Conservation (phyloP, 2,797 vertebrate genomes). For the Huso huso region DNA sequence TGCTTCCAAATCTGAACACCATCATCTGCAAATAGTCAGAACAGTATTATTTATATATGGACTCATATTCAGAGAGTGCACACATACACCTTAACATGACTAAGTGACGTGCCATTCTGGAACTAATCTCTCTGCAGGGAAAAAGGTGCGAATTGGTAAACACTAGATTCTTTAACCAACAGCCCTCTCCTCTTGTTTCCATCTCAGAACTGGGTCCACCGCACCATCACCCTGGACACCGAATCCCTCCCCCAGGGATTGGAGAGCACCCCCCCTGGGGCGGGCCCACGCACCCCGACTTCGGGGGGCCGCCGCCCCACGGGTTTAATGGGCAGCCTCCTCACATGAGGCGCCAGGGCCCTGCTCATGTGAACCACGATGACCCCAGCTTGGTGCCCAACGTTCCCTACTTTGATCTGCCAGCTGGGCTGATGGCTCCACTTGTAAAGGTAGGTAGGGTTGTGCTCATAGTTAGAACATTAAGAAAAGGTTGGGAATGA, state of each 20-base stretch:
- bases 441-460: conserved; percentile 76
- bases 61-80: too few relatives aligned
- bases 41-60: too few relatives aligned
- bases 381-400: conserved; percentile 96
- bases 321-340: conserved; percentile 94
- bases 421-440: conserved; percentile 95
- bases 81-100: too few relatives aligned
- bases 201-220: conserved; percentile 84
- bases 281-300: conserved; percentile 83
- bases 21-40: too few relatives aligned
- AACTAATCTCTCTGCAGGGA: too few relatives aligned
- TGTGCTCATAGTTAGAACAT: not conserved
- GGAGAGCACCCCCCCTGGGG: conserved; percentile 88
- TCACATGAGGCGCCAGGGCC: conserved; percentile 80
- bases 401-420: conserved; percentile 93
- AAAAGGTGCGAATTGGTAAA: too few relatives aligned
- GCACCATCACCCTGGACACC: conserved; percentile 86
- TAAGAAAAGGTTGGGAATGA: too few relatives aligned
- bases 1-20: too few relatives aligned
- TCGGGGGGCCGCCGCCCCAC: conserved; percentile 85
- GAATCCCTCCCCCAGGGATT: conserved; percentile 85
- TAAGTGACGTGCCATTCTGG: too few relatives aligned
- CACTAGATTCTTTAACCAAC: too few relatives aligned
- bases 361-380: conserved; percentile 77
- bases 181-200: conserved; percentile 3